These are phyloP conservation scores for Gymnopithys bicolor DNA, from an alignment of 2,797 vertebrate species.

Conservation along the genomic window DNA sequence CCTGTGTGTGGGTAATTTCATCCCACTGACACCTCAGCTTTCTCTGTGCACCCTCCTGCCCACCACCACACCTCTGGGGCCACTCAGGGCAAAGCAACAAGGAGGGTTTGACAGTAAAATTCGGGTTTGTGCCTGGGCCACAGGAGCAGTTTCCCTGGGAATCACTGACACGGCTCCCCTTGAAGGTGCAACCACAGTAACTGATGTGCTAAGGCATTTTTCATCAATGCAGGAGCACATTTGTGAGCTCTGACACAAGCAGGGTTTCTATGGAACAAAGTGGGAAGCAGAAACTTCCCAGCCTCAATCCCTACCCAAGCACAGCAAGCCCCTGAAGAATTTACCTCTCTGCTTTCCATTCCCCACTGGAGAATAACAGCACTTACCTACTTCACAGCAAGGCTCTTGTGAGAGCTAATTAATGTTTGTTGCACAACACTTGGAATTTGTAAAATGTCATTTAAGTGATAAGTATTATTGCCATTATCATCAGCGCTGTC, in stretches of 20 bases:
- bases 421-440: conserved; percentile 64
- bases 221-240: not conserved
- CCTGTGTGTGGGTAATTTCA: rapidly evolving
- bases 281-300: not conserved
- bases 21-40: not conserved
- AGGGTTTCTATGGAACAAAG: not conserved
- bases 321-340: not conserved
- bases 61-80: not conserved
- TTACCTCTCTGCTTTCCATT: conserved; percentile 10
- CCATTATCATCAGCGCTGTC: conserved; percentile 16
- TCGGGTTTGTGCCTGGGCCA: not conserved
- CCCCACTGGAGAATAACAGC: not conserved
- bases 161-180: not conserved
- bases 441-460: conserved; percentile 44
- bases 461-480: conserved; percentile 56
- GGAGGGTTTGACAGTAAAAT: not conserved
- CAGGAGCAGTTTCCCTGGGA: not conserved
- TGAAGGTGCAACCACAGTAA: not conserved
- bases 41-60: not conserved
- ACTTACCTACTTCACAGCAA: conserved; percentile 55
- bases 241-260: not conserved
- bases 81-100: rapidly evolving
- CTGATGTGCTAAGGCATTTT: not conserved
- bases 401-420: conserved; percentile 58
- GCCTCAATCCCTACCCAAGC: not conserved